These are phyloP conservation scores for Dolichopus griseipennis DNA, from an alignment of 2,888 invertebrate species.

Conservation along the genomic window DNA sequence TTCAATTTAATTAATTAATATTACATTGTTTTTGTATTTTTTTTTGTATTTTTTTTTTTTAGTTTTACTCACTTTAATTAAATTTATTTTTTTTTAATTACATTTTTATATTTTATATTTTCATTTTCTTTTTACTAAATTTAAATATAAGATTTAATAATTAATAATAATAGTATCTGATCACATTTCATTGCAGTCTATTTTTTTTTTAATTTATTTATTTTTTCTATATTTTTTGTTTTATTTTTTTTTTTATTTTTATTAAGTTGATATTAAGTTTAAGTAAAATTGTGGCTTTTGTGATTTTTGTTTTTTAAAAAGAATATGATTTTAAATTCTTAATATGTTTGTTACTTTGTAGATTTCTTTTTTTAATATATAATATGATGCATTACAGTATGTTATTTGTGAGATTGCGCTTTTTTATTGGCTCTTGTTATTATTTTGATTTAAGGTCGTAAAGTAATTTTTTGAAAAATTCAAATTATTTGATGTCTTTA, in stretches of 20 bases:
- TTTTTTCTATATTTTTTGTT: constrained; percentile 13
- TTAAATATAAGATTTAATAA: constrained; percentile 9
- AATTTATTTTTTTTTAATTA: constrained; percentile 15
- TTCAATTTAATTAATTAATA: not conserved
- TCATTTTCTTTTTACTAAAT: constrained; percentile 13
- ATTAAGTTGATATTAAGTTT: not conserved
- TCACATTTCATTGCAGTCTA: constrained; percentile 46
- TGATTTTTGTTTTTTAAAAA: not conserved
- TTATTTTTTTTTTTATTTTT: constrained; percentile 7
- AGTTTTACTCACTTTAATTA: not conserved
- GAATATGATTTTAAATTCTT: not conserved
- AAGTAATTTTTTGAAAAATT: constrained; percentile 1
- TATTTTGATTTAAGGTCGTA: not conserved
- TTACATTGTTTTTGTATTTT: not conserved
- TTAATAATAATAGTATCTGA: constrained; percentile 38
- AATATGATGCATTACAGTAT: too few species aligned
- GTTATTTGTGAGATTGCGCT: not conserved
- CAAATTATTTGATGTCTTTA: not conserved
- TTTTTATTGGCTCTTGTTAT: not conserved
- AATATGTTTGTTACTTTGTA: not conserved
- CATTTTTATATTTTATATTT: constrained; percentile 14
- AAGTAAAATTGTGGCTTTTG: not conserved
- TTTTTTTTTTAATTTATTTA: constrained; percentile 20
- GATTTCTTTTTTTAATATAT: not conserved
- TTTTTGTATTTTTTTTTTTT: not conserved